These are phyloP conservation scores for Procambarus clarkii DNA, from an alignment of 1,140 invertebrate species.

Conservation along the genomic window DNA sequence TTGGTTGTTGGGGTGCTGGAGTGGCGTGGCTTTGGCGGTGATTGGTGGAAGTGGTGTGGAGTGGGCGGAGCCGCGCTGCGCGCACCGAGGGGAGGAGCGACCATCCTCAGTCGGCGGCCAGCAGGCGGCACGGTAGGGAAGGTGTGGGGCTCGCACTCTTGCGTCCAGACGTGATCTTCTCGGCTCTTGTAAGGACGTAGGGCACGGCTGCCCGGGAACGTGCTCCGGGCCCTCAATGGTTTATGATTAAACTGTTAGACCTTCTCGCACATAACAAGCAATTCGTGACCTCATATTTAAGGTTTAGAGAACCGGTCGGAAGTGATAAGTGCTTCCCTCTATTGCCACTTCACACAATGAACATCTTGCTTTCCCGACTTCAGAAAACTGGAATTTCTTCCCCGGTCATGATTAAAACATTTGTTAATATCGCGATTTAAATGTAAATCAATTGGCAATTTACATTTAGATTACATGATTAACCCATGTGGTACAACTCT, in stretches of 20 bases:
- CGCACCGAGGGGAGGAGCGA: constrained; percentile 70
- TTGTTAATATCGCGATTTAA: no score
- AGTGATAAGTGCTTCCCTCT: background rate
- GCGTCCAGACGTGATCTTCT: background rate
- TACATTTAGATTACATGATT: no score
- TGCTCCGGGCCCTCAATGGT: constrained; percentile 10
- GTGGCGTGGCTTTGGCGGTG: constrained; percentile 57
- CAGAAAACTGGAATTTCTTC: no score
- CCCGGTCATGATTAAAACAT: no score
- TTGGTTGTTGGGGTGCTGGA: constrained; percentile 73
- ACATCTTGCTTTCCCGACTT: background rate
- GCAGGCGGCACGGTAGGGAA: constrained; percentile 52
- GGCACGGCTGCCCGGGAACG: background rate
- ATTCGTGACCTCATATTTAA: background rate
- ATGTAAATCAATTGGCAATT: no score
- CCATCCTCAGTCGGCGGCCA: constrained; percentile 61
- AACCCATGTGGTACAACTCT: no score
- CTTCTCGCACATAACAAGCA: background rate
- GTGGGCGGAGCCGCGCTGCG: constrained; percentile 61
- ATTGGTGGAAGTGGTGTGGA: constrained; percentile 59
- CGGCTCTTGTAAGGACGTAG: background rate
- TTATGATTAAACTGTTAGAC: constrained; percentile 29
- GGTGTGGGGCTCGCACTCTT: background rate
- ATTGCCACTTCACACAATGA: background rate
- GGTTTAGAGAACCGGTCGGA: background rate